Evolutionary conservation across 2,113 vertebrate genomes (phyloP), one percentile per base, ranked within the genome.

Genomic region (Nycticebus coucang): DNA sequence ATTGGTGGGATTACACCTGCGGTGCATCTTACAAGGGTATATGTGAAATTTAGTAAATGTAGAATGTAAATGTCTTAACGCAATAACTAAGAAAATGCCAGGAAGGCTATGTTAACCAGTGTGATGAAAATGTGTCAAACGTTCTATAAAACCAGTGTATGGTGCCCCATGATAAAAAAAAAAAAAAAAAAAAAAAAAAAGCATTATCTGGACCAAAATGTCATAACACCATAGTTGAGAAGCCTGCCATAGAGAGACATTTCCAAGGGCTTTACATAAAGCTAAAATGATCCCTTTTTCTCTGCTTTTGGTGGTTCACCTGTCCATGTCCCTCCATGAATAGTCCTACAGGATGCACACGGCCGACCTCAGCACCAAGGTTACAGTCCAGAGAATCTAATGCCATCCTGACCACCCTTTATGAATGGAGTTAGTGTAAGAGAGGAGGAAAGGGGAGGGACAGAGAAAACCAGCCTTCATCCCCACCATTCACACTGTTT

Each of bases 281-380:
- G 14, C 9, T 6, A 37, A 80, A 59, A 0, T 7, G 45, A 81
- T 30, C 21, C 2, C 4, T 81, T 19, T 10, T 66, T 82, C 50
- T 81, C 55, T 72, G 12, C 26, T 86, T 37, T 45, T 9, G 0
- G 4, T 14, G 12, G 6, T 35, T 33, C 80, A 19, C 0, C 35
- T 6, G 21, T 30, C 22, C 64, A 0, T 50, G 17, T 14, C 5
- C 4, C 45, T 79, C 2, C 17, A 24, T 15, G 41, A 68, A 10
- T 19, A n/a, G 18, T 4, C 4, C 30, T 0, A 0, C 28, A 22
- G 22, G 14, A 1, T 1, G 4, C 8, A 45, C 15, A 33, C 8
- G 28, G 3, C 12, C 4, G 12, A 45, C 28, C 14, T 53, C 3
- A n/a, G 17, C n/a, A n/a, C n/a, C 30, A 21, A 7, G 17, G 10